Conservation (phyloP, 2,113 vertebrate genomes). For the Micromys minutus region DNA sequence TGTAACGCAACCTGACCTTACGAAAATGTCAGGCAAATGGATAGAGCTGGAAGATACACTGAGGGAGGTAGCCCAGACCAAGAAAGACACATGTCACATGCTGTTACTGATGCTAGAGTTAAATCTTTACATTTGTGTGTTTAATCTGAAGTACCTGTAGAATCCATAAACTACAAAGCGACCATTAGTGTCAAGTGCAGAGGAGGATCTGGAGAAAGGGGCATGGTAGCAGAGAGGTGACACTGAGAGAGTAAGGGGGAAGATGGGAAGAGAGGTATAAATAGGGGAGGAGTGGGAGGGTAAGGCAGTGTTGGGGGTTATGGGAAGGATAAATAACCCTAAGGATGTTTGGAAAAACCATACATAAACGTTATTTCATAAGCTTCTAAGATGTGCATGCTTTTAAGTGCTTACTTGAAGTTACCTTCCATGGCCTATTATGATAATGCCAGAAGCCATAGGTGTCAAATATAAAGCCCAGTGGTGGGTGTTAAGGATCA, state of each 20-base stretch:
- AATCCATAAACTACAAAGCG: background rate
- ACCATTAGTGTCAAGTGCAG: no score
- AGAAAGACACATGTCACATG: background rate
- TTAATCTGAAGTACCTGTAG: background rate
- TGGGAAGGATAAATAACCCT: background rate
- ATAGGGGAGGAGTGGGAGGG: background rate
- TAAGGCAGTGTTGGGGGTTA: background rate
- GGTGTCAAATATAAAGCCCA: background rate
- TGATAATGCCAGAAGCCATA: background rate
- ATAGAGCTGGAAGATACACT: background rate
- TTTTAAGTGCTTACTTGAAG: background rate
- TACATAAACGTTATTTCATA: background rate
- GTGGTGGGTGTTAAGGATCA: background rate
- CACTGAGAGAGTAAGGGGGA: background rate
- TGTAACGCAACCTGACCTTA: background rate
- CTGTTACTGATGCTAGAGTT: background rate
- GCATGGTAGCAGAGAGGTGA: background rate
- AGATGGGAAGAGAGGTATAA: background rate
- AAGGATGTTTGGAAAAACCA: background rate
- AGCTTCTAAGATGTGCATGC: background rate
- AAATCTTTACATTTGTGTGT: background rate
- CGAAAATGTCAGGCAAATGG: background rate
- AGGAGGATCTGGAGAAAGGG: background rate
- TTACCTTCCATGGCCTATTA: background rate
- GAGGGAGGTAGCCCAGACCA: background rate